Conservation (phyloP, 2,797 vertebrate species). For the Pangasius larnaudii region DNA sequence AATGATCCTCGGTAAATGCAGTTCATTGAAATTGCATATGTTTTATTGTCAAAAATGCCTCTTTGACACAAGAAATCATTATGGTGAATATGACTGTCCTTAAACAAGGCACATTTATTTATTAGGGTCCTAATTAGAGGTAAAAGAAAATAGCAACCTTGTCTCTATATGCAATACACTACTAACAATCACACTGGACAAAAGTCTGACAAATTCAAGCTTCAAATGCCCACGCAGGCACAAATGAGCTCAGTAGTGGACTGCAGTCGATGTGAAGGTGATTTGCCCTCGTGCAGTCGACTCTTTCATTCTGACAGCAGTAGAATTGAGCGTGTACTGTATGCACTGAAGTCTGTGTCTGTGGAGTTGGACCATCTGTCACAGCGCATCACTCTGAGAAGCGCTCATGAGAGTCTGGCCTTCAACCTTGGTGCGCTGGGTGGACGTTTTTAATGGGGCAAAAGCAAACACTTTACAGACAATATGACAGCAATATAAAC, state of each 20-base stretch:
- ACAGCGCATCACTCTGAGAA: slow-evolving; percentile 26
- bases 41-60: neutral
- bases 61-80: neutral
- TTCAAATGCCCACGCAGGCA: slow-evolving; percentile 13
- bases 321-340: neutral
- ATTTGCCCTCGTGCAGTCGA: neutral
- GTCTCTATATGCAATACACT: neutral
- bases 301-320: slow-evolving; percentile 43
- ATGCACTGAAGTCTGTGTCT: slow-evolving; percentile 23
- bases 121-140: neutral
- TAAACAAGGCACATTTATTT: neutral
- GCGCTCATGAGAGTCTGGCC: slow-evolving; percentile 22
- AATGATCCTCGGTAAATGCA: neutral
- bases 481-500: slow-evolving; percentile 43
- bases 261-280: slow-evolving; percentile 9
- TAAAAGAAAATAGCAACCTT: slow-evolving; percentile 9
- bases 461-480: slow-evolving; percentile 44
- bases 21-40: neutral
- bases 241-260: slow-evolving; percentile 12
- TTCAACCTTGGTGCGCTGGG: slow-evolving; percentile 10
- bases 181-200: slow-evolving; percentile 7
- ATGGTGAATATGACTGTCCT: neutral
- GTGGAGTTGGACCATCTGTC: slow-evolving; percentile 41
- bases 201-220: slow-evolving; percentile 6
- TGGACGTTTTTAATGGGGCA: slow-evolving; percentile 39